Evolutionary conservation across 2,113 vertebrate genomes (phyloP).

Genomic region (Ochotona curzoniae): DNA sequence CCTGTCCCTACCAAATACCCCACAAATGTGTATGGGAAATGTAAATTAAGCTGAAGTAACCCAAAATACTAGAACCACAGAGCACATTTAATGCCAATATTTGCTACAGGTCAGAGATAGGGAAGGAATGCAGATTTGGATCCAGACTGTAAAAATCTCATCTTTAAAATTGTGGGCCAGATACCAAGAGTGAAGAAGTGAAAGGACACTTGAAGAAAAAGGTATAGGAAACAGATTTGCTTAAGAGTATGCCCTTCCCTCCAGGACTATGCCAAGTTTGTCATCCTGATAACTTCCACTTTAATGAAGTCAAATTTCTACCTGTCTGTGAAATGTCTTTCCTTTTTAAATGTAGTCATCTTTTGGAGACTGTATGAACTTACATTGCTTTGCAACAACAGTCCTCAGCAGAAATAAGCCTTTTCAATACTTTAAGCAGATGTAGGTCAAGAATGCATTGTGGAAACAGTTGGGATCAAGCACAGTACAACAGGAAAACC

Average conservation of each 20-base stretch:
- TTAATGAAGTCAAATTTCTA: neutral
- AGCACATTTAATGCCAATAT: neutral
- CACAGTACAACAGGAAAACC: neutral
- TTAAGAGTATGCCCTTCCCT: neutral
- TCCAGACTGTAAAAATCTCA: neutral
- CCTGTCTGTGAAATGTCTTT: neutral
- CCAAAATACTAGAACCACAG: neutral
- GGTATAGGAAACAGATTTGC: neutral
- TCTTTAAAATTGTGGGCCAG: neutral
- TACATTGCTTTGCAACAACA: conserved; percentile 10
- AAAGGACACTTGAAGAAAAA: neutral
- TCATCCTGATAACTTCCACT: neutral
- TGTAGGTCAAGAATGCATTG: neutral
- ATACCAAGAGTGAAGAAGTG: neutral
- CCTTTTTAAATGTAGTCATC: neutral
- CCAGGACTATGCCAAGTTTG: neutral
- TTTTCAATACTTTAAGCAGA: conserved; percentile 26
- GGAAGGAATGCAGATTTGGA: neutral
- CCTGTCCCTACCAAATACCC: neutral
- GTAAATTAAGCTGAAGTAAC: neutral
- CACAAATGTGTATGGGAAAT: neutral
- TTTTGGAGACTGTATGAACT: neutral
- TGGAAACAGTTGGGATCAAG: neutral
- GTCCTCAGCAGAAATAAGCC: neutral
- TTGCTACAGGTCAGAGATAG: neutral